Conservation (phyloP, 2,797 vertebrate species). For the Premnoplex brunnescens region DNA sequence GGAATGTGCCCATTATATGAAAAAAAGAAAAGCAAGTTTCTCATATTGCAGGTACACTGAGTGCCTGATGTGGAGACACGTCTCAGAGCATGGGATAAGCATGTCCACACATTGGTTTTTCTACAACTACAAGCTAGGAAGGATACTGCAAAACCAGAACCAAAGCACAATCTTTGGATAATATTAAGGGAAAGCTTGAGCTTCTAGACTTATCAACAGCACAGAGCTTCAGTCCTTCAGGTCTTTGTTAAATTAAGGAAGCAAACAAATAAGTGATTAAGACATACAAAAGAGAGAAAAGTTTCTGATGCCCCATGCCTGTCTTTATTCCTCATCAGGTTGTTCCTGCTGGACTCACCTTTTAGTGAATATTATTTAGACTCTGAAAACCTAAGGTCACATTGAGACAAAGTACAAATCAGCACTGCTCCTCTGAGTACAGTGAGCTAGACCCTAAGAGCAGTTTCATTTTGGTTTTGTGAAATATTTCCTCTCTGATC, state of each 20-base stretch:
- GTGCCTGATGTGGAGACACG: fast-evolving
- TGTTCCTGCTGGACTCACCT: neutral
- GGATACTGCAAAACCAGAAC: neutral
- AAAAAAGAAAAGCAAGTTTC: neutral
- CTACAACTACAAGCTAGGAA: neutral
- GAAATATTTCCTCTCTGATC: neutral
- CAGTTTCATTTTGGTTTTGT: neutral
- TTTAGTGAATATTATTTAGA: neutral
- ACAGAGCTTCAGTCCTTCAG: neutral
- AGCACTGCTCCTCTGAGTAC: neutral
- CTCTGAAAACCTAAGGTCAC: neutral
- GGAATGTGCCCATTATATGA: neutral
- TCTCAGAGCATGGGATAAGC: neutral
- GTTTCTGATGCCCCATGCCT: neutral
- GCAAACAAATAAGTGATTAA: neutral
- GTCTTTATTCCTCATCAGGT: neutral
- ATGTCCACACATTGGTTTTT: neutral
- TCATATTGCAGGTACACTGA: neutral
- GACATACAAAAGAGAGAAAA: neutral
- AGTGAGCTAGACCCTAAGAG: neutral
- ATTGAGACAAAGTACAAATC: neutral
- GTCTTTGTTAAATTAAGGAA: neutral
- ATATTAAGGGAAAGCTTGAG: neutral
- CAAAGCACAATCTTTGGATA: neutral
- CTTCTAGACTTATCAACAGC: neutral